These are phyloP conservation scores for Athalia cordata DNA, from an alignment of 2,888 invertebrate species.

Conservation along the genomic window DNA sequence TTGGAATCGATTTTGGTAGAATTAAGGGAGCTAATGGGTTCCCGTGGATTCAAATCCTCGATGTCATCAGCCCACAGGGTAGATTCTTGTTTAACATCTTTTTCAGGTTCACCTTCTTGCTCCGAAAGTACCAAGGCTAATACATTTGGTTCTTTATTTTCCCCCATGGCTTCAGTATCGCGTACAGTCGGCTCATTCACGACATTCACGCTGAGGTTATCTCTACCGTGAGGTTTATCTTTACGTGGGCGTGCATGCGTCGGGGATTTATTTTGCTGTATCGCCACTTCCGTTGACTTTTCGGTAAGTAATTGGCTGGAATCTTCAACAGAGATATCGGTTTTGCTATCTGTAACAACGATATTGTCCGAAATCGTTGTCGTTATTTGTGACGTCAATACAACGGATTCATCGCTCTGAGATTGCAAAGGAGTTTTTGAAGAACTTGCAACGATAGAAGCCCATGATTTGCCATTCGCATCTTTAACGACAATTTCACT, in stretches of 20 bases:
- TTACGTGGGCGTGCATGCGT: conserved; percentile 40
- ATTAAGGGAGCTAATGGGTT: conserved; percentile 3
- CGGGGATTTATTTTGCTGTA: conserved; percentile 37
- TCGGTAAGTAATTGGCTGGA: neutral
- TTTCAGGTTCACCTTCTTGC: conserved; percentile 9
- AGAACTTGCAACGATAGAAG: conserved; percentile 78
- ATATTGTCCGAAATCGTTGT: neutral
- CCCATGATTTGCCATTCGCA: conserved; percentile 82
- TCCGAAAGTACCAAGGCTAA: conserved; percentile 24
- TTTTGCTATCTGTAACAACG: neutral
- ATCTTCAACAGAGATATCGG: conserved; percentile 9
- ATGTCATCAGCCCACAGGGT: conserved; percentile 51
- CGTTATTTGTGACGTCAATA: conserved; percentile 53
- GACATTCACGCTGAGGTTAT: conserved; percentile 27
- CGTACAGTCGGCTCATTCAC: conserved; percentile 16
- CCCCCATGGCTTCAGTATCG: conserved; percentile 19
- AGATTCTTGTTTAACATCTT: conserved; percentile 13
- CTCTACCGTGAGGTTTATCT: conserved; percentile 33
- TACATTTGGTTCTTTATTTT: conserved; percentile 34
- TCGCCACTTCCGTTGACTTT: conserved; percentile 16
- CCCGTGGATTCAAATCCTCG: conserved; percentile 44
- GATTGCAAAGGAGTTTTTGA: conserved; percentile 70
- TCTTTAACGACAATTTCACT: conserved; percentile 52
- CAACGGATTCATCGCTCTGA: conserved; percentile 59
- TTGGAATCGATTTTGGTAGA: conserved; percentile 45